These are phyloP conservation scores for Sympetrum striolatum DNA, from an alignment of 2,888 invertebrate species.

Conservation along the genomic window DNA sequence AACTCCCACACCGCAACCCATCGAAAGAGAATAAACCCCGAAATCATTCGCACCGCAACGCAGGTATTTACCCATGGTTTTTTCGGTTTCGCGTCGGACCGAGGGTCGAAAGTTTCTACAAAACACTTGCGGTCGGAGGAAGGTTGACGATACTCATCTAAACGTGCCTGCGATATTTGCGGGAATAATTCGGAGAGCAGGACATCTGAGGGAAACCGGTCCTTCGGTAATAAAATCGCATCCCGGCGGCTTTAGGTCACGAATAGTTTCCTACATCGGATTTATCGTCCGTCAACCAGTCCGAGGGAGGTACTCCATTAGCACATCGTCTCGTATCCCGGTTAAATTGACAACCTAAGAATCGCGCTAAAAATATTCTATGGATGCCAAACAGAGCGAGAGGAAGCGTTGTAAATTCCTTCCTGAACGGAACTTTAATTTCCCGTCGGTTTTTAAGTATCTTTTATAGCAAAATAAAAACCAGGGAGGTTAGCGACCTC, in stretches of 20 bases:
- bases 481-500: background rate
- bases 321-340: background rate
- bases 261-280: background rate
- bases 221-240: background rate
- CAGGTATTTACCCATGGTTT: too few relatives aligned
- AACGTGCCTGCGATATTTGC: too few relatives aligned
- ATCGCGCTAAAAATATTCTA: background rate
- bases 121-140: too few relatives aligned
- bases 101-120: too few relatives aligned
- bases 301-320: background rate
- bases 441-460: background rate
- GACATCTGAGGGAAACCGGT: background rate
- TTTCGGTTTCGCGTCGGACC: too few relatives aligned
- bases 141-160: too few relatives aligned
- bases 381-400: background rate
- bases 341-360: background rate
- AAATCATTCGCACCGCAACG: too few relatives aligned
- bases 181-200: too few relatives aligned
- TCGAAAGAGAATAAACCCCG: too few relatives aligned
- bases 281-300: background rate
- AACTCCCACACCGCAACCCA: too few relatives aligned
- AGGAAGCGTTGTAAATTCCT: background rate
- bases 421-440: background rate
- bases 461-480: background rate
- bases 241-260: background rate